Percentiles rank a stretch among this genome's conserved stretches.
Evolutionary conservation across 2,888 invertebrate species (phyloP).

Genomic region (Cyrtodaria siliqua): DNA sequence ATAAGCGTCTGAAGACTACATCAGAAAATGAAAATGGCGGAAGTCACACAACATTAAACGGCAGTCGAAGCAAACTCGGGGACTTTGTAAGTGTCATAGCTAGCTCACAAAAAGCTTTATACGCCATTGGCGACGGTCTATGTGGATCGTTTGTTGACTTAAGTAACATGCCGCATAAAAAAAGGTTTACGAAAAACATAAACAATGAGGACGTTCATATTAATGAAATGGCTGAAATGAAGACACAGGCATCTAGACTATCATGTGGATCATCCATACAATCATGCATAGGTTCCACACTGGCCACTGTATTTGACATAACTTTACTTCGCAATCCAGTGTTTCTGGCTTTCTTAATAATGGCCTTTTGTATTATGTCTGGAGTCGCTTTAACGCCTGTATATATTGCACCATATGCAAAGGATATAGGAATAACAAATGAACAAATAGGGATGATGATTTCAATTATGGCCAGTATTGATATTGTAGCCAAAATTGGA

Average conservation of each 20-base stretch:
- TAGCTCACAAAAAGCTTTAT: constrained; percentile 23
- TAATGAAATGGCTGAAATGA: too few species aligned
- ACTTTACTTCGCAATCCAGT: constrained; percentile 22
- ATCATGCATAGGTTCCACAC: too few species aligned
- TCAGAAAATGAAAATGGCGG: constrained; percentile 7
- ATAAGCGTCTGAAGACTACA: constrained; percentile 7
- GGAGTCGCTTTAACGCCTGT: constrained; percentile 19
- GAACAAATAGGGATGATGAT: constrained; percentile 36
- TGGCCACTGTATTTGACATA: constrained; percentile 28
- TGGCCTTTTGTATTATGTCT: constrained; percentile 26
- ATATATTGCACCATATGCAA: constrained; percentile 55
- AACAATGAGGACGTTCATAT: background rate
- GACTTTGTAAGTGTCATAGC: constrained; percentile 19
- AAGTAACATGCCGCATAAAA: background rate
- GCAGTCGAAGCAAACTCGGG: constrained; percentile 3
- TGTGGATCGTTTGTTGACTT: constrained; percentile 31
- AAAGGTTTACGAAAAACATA: too few species aligned
- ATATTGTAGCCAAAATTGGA: constrained; percentile 35
- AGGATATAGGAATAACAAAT: constrained; percentile 47
- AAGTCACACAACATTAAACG: background rate
- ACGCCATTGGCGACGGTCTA: constrained; percentile 20
- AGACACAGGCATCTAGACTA: background rate
- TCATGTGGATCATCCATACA: background rate
- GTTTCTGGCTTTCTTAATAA: constrained; percentile 20
- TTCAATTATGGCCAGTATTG: constrained; percentile 46